These are phyloP conservation scores for Herpailurus yagouaroundi DNA, from an alignment of 2,113 vertebrate species.

Conservation along the genomic window DNA sequence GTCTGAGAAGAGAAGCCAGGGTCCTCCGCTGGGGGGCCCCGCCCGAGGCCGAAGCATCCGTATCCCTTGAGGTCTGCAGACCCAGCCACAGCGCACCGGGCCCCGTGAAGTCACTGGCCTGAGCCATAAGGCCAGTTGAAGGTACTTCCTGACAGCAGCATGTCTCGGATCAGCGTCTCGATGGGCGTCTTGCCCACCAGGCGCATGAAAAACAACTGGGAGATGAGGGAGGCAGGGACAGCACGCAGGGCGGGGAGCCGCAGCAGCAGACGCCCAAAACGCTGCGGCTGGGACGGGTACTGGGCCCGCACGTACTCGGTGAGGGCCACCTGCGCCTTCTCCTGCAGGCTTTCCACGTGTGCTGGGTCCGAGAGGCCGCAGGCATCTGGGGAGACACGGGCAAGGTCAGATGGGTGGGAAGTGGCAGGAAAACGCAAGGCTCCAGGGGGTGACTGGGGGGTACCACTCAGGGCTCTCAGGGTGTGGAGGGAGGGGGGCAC, in stretches of 20 bases:
- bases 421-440: accelerated
- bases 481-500: too few species aligned
- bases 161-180: constrained; percentile 97
- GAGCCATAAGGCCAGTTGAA: constrained; percentile 97
- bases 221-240: constrained; percentile 95
- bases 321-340: constrained; percentile 97
- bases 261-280: constrained; percentile 94
- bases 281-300: constrained; percentile 94
- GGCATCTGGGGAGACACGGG: constrained; percentile 86
- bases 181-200: constrained; percentile 97
- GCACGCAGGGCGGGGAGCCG: constrained; percentile 94
- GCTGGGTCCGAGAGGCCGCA: constrained; percentile 94
- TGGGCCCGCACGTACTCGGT: constrained; percentile 95
- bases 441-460: not conserved
- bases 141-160: constrained; percentile 96
- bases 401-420: not conserved
- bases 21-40: not conserved
- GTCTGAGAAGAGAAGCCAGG: constrained; percentile 44
- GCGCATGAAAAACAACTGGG: constrained; percentile 98
- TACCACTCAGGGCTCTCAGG: not conserved
- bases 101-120: constrained; percentile 84
- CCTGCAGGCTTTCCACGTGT: constrained; percentile 95
- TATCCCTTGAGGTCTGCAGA: not conserved
- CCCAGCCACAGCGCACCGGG: accelerated
- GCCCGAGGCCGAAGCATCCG: not conserved